Evolutionary conservation across 2,113 vertebrate genomes (phyloP), one percentile per base, ranked within the genome.

Genomic region (Paralichthys olivaceus): DNA sequence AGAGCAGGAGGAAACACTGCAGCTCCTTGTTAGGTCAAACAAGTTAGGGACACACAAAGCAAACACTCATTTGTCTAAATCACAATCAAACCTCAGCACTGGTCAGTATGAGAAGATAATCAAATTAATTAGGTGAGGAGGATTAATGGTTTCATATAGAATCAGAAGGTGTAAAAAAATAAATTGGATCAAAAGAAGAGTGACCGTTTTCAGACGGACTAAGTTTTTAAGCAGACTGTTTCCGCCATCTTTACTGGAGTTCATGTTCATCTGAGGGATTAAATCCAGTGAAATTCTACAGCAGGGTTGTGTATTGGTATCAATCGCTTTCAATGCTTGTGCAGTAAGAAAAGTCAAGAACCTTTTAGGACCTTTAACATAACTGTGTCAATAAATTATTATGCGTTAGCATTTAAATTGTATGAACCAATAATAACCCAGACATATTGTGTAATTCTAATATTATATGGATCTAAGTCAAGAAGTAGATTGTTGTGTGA

Each of bases 1-100:
- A 87, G 75, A 75, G 25, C 32, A 76, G 59, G 29, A 62, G 56
- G 45, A 72, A 74, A 68, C 76, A 87, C 61, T 40, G 69, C 76
- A 79, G 72, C 78, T 58, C 29, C 4, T 37, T 59, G 23, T 81
- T 81, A 84, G 54, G 4, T 61, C 49, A 78, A 66, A 72, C 34
- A 23, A 7, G 60, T 63, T 20, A 70, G 23, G 75, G n/a, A 64
- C 72, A 59, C 0, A 28, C 13, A 88, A 66, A 75, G 66, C 72
- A 74, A 74, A 37, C 60, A 57, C 32, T 67, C n/a, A 0, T 69
- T 67, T 26, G 12, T 63, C 43, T 4, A 71, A 73, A 56, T 51
- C 61, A 80, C 40, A 60, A 23, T 63, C 56, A 68, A 60, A 70
- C 17, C 22, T 37, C 32, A 59, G 15, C 51, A 53, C 23, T 25